These are phyloP conservation scores for Microtus richardsoni DNA, from an alignment of 2,113 vertebrate species.

Conservation along the genomic window DNA sequence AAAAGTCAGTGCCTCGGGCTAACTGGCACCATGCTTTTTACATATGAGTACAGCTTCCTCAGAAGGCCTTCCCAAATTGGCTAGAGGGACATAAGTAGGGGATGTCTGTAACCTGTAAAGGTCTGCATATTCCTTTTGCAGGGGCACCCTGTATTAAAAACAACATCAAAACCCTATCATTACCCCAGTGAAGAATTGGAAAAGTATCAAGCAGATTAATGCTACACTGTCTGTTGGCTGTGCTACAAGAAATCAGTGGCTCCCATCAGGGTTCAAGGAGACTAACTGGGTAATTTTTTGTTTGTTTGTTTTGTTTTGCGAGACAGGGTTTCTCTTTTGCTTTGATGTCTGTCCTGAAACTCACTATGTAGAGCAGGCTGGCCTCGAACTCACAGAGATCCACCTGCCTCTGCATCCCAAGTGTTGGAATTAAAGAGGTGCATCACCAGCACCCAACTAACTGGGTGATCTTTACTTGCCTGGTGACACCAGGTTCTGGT, in stretches of 20 bases:
- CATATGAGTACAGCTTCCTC: background rate
- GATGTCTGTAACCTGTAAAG: background rate
- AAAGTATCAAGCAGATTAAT: background rate
- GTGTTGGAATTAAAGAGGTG: too few relatives aligned
- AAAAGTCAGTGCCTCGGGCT: background rate
- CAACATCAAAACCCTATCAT: background rate
- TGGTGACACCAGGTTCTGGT: background rate
- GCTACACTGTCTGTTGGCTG: background rate
- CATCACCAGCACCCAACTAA: background rate
- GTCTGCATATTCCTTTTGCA: background rate
- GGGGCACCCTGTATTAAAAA: background rate
- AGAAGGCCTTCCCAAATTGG: background rate
- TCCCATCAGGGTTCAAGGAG: background rate
- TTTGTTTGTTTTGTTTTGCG: too few relatives aligned
- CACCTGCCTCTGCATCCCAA: too few relatives aligned
- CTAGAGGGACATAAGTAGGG: too few relatives aligned
- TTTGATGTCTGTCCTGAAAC: too few relatives aligned
- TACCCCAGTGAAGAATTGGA: background rate
- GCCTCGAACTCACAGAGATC: too few relatives aligned
- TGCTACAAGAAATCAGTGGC: background rate
- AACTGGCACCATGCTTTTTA: background rate
- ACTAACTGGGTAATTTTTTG: background rate
- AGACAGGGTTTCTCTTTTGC: too few relatives aligned
- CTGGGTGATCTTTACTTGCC: background rate
- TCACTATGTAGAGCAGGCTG: too few relatives aligned